Evolutionary conservation across 2,888 invertebrate species (phyloP).

Genomic region (Bellardia pandia): DNA sequence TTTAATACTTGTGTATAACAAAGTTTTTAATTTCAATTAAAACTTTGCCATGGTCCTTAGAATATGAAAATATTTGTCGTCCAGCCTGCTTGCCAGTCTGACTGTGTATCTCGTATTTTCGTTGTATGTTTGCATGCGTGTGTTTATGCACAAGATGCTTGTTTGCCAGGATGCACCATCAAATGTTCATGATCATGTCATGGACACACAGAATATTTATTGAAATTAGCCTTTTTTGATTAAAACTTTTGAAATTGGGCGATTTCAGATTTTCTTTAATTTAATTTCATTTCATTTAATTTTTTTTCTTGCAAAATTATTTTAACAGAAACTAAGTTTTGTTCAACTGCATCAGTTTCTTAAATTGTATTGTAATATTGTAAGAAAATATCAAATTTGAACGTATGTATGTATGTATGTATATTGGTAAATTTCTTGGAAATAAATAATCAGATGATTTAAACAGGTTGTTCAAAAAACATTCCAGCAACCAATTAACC

Average conservation of each 20-base stretch:
- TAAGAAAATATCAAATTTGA: too few species aligned
- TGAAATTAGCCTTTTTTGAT: conserved; percentile 22
- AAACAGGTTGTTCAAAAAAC: too few species aligned
- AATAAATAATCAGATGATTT: too few species aligned
- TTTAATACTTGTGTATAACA: conserved; percentile 29
- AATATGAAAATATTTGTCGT: conserved; percentile 30
- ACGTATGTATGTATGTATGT: too few species aligned
- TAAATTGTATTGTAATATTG: too few species aligned
- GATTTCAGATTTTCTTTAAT: conserved; percentile 14
- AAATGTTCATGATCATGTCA: conserved; percentile 56
- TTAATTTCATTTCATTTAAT: background rate
- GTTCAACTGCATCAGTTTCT: background rate
- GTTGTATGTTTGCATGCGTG: background rate
- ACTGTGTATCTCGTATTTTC: background rate
- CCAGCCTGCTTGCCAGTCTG: background rate
- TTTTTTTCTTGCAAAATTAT: conserved; percentile 3
- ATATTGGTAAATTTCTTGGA: too few species aligned
- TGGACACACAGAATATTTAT: conserved; percentile 47
- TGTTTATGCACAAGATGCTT: conserved; percentile 9
- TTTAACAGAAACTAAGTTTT: background rate
- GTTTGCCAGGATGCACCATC: conserved; percentile 42
- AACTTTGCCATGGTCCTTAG: conserved; percentile 60
- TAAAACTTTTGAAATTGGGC: conserved; percentile 64
- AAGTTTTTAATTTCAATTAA: conserved; percentile 71
- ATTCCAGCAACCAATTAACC: too few species aligned